Evolutionary conservation across 2,888 invertebrate species (phyloP), one percentile per base, ranked within the genome.

Genomic region (Sympetrum striolatum): DNA sequence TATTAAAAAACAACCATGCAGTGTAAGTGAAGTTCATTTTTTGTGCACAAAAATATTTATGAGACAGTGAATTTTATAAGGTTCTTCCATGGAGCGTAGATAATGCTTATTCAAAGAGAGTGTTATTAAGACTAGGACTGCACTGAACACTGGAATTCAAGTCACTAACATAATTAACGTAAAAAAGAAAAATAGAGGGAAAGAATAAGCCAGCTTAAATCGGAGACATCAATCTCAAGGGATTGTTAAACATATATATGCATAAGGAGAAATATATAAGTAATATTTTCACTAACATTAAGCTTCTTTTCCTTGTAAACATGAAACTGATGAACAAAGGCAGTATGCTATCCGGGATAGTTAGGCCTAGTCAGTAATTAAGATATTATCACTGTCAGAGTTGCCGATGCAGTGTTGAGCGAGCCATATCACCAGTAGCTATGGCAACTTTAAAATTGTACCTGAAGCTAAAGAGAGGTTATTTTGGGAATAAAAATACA

Each of bases 51-150:
- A 86, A 86, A 86, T 86, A 86, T 86, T 60, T 86, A 86, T 86
- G 86, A 86, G 86, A 86, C 86, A 60, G 86, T 86, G 86, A 86
- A 60, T 86, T 86, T 86, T 86, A 86, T 86, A 86, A 86, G 86
- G 86, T 86, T 86, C 86, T 86, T 86, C 86, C 86, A 86, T 86
- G 86, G 37, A 86, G 86, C 60, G 60, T 86, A 60, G 86, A 86
- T 86, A 37, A 86, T 37, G 58, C 25, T 86, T 86, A 86, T 86
- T 86, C 86, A 86, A 53, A 86, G 86, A 58, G 53, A 53, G 18
- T 82, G 82, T 53, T 73, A 86, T 58, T 64, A 18, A 86, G 86
- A 86, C 86, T 86, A 86, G 60, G 86, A 86, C 86, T 58, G 60
- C 86, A 86, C 86, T 86, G 86, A 86, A 86, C 86, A 86, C 86